Conservation (phyloP, 2,888 invertebrate genomes). For the Steinernema carpocapsae region DNA sequence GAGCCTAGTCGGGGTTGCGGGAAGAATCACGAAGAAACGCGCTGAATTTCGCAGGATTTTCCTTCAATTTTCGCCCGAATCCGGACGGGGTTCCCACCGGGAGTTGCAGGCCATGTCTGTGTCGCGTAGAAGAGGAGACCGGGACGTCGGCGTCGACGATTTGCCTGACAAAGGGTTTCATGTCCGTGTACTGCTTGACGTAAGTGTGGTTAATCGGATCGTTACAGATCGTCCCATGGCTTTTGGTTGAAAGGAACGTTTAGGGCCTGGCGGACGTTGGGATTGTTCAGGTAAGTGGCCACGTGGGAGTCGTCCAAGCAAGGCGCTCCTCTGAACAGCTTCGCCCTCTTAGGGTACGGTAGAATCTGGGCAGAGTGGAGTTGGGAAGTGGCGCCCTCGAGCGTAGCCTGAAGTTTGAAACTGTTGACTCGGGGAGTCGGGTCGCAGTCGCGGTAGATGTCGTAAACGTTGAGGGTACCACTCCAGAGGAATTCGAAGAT, state of each 20-base stretch:
- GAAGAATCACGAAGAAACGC: too few species aligned
- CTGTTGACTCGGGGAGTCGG: slow-evolving; percentile 64
- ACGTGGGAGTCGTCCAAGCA: slow-evolving; percentile 67
- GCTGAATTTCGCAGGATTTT: too few species aligned
- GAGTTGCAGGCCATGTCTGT: slow-evolving; percentile 64
- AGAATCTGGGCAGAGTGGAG: slow-evolving; percentile 5
- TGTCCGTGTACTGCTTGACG: slow-evolving; percentile 64
- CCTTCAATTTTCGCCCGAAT: too few species aligned
- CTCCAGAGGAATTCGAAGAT: slow-evolving; percentile 68
- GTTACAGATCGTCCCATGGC: slow-evolving; percentile 64
- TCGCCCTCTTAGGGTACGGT: slow-evolving; percentile 17
- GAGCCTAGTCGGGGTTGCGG: too few species aligned
- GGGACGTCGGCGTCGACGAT: slow-evolving; percentile 63
- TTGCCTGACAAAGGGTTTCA: slow-evolving; percentile 64
- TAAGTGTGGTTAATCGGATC: slow-evolving; percentile 64
- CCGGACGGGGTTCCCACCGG: too few species aligned
- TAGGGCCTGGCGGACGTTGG: slow-evolving; percentile 56
- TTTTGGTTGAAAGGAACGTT: slow-evolving; percentile 61
- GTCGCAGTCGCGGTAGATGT: slow-evolving; percentile 54
- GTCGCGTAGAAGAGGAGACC: slow-evolving; percentile 67
- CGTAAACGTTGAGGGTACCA: slow-evolving; percentile 67
- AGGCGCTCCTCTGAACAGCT: slow-evolving; percentile 51
- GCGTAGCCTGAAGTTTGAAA: slow-evolving; percentile 53
- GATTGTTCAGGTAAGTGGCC: slow-evolving; percentile 62
- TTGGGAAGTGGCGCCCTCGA: slow-evolving; percentile 16